Evolutionary conservation across 2,113 vertebrate species (phyloP), one percentile per base, ranked within the genome.

Genomic region (Sturnus vulgaris): DNA sequence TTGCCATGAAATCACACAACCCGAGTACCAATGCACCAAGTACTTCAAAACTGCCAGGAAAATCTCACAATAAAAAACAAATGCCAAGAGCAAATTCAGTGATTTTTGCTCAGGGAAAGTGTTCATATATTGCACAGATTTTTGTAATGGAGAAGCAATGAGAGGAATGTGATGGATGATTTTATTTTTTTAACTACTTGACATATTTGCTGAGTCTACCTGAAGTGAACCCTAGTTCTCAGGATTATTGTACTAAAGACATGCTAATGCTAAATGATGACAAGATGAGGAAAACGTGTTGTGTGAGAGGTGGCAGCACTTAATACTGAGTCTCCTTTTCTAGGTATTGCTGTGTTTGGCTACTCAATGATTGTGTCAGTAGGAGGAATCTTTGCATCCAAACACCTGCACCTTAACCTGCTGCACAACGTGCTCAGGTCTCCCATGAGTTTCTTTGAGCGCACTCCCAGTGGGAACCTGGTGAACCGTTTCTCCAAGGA

Each of bases 401-500:
- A 98, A 5, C 98, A 92, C 86, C 98, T 99, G 42, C 99, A 99
- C 88, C 79, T 98, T 33, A 96, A 98, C 84, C 97, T 99, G 98
- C 98, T 99, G 46, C 97, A 98, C 47, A 98, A 98, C 0, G 98
- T 99, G n/a, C 98, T 99, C 52, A 98, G 98, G 47, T 99, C 98
- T 0, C 99, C 99, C 8, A 98, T 99, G 97, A 98, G 98, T 87
- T 99, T 99, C 93, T 99, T 99, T 19, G 99, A 99, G 89, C 98
- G 98, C 17, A 99, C 99, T 0, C 99, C 99, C 44, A 99, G 99
- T 2, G 99, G 99, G 30, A 99, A 99, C 97, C 97, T 99, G 70
- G 99, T 99, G 64, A 99, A 99, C 94, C 99, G 99, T 65, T 99
- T 99, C 88, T 98, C 99, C 83, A 99, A 99, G 95, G 99, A 99